These are phyloP conservation scores for Platynereis dumerilii DNA, from an alignment of 2,888 invertebrate genomes.

Conservation along the genomic window DNA sequence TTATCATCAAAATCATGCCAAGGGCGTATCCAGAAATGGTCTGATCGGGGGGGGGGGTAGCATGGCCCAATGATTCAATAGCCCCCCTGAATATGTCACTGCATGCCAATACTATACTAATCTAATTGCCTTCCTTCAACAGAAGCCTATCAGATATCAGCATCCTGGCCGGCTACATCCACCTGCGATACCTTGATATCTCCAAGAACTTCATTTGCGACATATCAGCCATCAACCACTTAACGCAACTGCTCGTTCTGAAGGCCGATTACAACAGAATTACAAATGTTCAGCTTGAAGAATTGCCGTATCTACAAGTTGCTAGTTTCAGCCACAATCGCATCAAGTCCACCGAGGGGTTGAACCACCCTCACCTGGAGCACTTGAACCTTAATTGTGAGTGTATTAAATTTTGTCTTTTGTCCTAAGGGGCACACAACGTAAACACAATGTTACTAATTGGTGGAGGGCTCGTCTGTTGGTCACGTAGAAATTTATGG, in stretches of 20 bases:
- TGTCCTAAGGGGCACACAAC: too few relatives aligned
- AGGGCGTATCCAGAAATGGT: too few relatives aligned
- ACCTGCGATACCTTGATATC: conserved; percentile 62
- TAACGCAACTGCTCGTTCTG: conserved; percentile 59
- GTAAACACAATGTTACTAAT: too few relatives aligned
- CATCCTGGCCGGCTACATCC: conserved; percentile 58
- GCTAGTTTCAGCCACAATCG: conserved; percentile 61
- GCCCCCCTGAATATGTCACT: too few relatives aligned
- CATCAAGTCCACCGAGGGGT: conserved; percentile 56
- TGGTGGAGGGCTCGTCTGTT: too few relatives aligned
- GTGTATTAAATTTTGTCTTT: too few relatives aligned
- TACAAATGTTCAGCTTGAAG: conserved; percentile 52
- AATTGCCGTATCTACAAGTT: conserved; percentile 60
- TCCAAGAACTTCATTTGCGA: conserved; percentile 60
- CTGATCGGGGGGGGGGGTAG: too few relatives aligned
- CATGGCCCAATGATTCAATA: too few relatives aligned
- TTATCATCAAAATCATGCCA: too few relatives aligned
- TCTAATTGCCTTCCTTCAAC: too few relatives aligned
- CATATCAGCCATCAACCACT: conserved; percentile 55
- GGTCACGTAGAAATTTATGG: too few relatives aligned
- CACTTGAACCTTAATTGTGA: conserved; percentile 60
- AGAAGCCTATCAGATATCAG: conserved; percentile 51
- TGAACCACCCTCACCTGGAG: conserved; percentile 61
- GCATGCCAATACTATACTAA: too few relatives aligned
- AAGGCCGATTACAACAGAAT: conserved; percentile 58